These are phyloP conservation scores for Ichneumoninae sp. DNA, from an alignment of 2,888 invertebrate species.

Conservation along the genomic window DNA sequence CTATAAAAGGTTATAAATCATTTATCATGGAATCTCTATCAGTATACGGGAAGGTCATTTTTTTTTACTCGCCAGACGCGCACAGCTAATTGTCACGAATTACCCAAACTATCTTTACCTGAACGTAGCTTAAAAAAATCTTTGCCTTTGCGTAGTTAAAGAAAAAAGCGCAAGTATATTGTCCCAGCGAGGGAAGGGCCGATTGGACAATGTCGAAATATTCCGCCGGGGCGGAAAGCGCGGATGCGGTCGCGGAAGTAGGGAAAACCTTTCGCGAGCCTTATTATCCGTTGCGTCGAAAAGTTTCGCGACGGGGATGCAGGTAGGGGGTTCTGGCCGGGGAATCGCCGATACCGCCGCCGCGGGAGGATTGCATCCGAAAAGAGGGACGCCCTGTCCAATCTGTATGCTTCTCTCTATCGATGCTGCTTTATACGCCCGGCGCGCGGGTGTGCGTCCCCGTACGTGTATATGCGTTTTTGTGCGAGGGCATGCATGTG, in stretches of 20 bases:
- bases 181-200: not conserved
- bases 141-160: too few relatives aligned
- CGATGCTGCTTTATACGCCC: slow-evolving; percentile 79
- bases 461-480: slow-evolving; percentile 62
- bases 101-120: too few relatives aligned
- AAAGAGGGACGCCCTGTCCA: slow-evolving; percentile 82
- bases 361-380: slow-evolving; percentile 75
- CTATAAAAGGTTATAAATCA: slow-evolving; percentile 63
- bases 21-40: slow-evolving; percentile 61
- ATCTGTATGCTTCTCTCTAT: slow-evolving; percentile 83
- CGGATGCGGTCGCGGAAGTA: too few relatives aligned
- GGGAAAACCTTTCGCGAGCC: slow-evolving; percentile 48
- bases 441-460: slow-evolving; percentile 57
- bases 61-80: not conserved
- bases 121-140: too few relatives aligned
- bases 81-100: too few relatives aligned
- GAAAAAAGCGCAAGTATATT: too few relatives aligned
- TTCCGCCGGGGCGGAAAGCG: not conserved
- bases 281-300: slow-evolving; percentile 72
- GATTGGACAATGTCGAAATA: not conserved
- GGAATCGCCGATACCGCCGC: slow-evolving; percentile 79
- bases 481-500: slow-evolving; percentile 70
- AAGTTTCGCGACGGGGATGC: slow-evolving; percentile 74
- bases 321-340: slow-evolving; percentile 65
- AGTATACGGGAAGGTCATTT: slow-evolving; percentile 30